A percentile compares a stretch with the other conserved stretches of the same genome.
Conservation (phyloP, 2,888 invertebrate genomes). For the Stegana nigrithorax region DNA sequence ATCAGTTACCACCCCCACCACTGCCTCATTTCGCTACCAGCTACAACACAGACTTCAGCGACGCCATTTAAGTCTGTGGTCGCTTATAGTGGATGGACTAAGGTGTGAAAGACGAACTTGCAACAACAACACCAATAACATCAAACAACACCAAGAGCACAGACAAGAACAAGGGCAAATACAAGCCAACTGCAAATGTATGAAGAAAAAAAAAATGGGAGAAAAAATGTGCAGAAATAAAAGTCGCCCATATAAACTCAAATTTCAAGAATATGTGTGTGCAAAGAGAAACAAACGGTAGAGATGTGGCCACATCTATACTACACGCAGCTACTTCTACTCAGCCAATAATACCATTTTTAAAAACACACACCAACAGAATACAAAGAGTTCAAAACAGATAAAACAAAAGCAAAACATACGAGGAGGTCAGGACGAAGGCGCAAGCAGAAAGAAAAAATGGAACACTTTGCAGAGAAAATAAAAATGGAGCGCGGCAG, state of each 20-base stretch:
- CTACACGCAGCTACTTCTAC: conserved; percentile 24
- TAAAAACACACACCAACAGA: conserved; percentile 30
- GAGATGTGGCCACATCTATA: conserved; percentile 53
- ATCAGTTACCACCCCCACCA: conserved; percentile 10
- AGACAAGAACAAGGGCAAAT: conserved; percentile 54
- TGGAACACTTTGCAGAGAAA: conserved; percentile 59
- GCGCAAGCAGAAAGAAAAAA: neutral
- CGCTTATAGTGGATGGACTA: conserved; percentile 25
- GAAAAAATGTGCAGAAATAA: conserved; percentile 35
- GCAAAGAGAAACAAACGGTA: conserved; percentile 31
- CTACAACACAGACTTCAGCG: conserved; percentile 19
- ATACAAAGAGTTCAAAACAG: conserved; percentile 16
- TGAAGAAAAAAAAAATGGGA: conserved; percentile 55
- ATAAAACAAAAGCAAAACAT: neutral
- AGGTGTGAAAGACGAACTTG: too few relatives aligned
- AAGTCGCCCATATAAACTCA: conserved; percentile 37
- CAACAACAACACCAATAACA: conserved; percentile 24
- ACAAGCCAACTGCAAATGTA: conserved; percentile 42
- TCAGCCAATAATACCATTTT: conserved; percentile 55
- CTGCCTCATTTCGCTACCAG: neutral
- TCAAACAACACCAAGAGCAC: conserved; percentile 32
- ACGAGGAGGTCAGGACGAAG: conserved; percentile 46
- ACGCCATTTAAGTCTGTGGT: conserved; percentile 56
- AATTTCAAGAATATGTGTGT: conserved; percentile 7
- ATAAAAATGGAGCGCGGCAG: conserved; percentile 57